phyloP scores from a whole-genome alignment of 2,797 vertebrate genomes.

The Smutsia gigantea region DNA sequence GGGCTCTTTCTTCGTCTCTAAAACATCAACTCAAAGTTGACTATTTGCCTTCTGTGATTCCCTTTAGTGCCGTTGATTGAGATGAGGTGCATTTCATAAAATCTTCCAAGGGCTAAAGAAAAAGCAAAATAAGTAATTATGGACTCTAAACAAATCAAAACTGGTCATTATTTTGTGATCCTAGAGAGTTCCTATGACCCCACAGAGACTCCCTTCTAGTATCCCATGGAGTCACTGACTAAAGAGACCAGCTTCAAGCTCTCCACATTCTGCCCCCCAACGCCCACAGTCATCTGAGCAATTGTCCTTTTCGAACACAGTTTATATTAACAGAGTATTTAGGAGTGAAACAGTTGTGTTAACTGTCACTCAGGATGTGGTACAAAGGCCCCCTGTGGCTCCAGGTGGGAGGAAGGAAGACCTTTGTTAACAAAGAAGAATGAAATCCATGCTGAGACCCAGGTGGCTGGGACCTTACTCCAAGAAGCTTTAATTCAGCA shows the following conservation, averaged over 20 bases:
- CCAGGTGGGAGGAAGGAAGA: not conserved
- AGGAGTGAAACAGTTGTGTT: not conserved
- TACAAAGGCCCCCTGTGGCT: not conserved
- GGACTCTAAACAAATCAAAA: constrained; percentile 5
- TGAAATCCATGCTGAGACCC: not conserved
- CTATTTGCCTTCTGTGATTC: not conserved
- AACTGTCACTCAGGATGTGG: not conserved
- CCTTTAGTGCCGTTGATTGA: not conserved
- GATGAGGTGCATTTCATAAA: not conserved
- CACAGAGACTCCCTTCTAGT: not conserved
- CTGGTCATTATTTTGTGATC: not conserved
- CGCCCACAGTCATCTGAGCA: not conserved
- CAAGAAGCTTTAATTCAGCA: not conserved
- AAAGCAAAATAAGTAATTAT: not conserved
- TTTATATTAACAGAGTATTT: constrained; percentile 28
- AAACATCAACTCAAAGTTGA: not conserved
- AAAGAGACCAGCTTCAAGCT: not conserved
- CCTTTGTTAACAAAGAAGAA: not conserved
- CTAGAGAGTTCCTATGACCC: not conserved
- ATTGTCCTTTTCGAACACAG: not conserved
- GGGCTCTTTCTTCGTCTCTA: not conserved
- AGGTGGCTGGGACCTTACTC: not conserved
- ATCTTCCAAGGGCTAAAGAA: not conserved
- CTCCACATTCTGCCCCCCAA: rapidly evolving
- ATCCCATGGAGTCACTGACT: no score